These are phyloP conservation scores for Heliconius nattereri DNA, from an alignment of 1,140 invertebrate species.

Conservation along the genomic window DNA sequence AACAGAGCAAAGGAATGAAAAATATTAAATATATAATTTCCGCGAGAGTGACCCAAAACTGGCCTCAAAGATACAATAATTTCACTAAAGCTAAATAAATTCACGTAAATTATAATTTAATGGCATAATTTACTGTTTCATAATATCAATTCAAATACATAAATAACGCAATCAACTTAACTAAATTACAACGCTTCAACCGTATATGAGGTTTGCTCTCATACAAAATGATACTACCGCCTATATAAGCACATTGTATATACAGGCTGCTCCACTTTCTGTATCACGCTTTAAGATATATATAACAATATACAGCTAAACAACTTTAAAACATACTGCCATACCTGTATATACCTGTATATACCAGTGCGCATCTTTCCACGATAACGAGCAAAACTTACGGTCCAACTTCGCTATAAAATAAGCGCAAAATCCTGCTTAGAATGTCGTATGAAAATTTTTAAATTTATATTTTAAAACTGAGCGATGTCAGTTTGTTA, in stretches of 20 bases:
- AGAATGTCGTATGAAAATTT: neutral
- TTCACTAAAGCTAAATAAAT: too few relatives aligned
- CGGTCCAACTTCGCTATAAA: constrained; percentile 2
- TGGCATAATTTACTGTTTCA: neutral
- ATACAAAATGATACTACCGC: neutral
- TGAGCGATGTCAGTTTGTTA: neutral
- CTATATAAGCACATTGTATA: neutral
- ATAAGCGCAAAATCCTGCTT: neutral
- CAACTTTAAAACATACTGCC: constrained; percentile 8
- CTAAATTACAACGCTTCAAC: constrained; percentile 1
- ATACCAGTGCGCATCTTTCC: neutral
- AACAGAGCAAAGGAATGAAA: too few relatives aligned
- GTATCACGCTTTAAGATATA: neutral
- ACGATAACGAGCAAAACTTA: constrained; percentile 5
- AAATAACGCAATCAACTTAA: constrained; percentile 1
- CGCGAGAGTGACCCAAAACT: too few relatives aligned
- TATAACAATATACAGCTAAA: neutral
- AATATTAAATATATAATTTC: too few relatives aligned
- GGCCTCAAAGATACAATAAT: too few relatives aligned
- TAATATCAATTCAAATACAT: neutral
- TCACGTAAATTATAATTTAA: neutral
- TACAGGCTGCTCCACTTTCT: neutral
- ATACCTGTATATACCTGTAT: constrained; percentile 3
- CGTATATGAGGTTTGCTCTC: neutral
- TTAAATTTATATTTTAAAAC: constrained; percentile 3